Evolutionary conservation across 2,797 vertebrate species (phyloP), one percentile per base, ranked within the genome.

Genomic region (Gymnoscopelus braueri): DNA sequence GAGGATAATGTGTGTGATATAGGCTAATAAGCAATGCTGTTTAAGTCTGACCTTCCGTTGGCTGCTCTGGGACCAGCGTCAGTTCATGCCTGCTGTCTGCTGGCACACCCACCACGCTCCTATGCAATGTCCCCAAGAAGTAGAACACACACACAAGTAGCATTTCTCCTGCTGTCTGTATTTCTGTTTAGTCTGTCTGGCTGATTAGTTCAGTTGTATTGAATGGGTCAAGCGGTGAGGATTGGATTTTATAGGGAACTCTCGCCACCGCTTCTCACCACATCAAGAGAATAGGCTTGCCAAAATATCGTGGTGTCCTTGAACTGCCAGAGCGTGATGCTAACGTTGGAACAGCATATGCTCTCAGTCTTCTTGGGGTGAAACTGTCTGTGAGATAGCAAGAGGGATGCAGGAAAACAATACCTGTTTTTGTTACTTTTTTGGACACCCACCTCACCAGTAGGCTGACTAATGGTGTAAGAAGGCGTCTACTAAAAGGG

Each of bases 231-330:
- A 71, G 56, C 60, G 71, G 69, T 14, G 58, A 66, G 69, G 63
- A 78, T 65, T 67, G 60, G 80, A 71, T 78, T 82, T 82, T 63
- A 77, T 79, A 83, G 77, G 69, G 80, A 19, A 75, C 77, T 74
- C 69, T 74, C 7, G 39, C 63, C 82, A 66, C 80, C 74, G 61
- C 69, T 72, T 81, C 72, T 79, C 68, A 69, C 64, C 26, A 35
- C 65, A 73, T 11, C 32, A 47, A 47, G 47, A 65, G 47, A 65
- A 52, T 70, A 69, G 23, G 2, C 6, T 64, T 69, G 83, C 84
- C 84, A 89, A 85, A 82, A 83, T 63, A 83, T 32, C 67, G 24
- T 23, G 63, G 50, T 66, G 90, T 85, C 93, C 91, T 95, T 94
- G 92, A 73, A 78, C 62, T 67, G 63, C 52, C 39, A 44, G 39